Evolutionary conservation across 2,113 vertebrate species (phyloP), one percentile per base, ranked within the genome.

Genomic region (Scortum barcoo): DNA sequence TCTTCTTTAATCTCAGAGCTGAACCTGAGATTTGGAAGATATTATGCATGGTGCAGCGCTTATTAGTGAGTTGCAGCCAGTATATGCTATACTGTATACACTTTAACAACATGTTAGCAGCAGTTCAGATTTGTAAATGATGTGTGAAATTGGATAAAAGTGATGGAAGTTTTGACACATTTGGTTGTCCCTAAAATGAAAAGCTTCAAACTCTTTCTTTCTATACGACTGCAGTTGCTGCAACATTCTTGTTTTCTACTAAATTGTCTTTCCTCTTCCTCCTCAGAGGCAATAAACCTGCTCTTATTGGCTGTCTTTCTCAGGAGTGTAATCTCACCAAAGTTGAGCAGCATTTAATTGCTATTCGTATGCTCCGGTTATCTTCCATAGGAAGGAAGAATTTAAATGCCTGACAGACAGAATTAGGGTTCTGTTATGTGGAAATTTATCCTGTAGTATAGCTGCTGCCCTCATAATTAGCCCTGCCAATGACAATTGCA

Each of bases 321-420:
- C 88, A 76, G 75, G 86, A 89, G 81, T 78, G 85, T 90, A 92
- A 93, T 93, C 92, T 93, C 72, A 83, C 90, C 67, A 76, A 92
- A 91, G 84, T 91, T 93, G 85, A 92, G 89, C 88, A 84, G 89
- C 90, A 81, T 94, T 94, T 93, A 93, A 95, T 94, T 93, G 92
- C 92, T 87, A 81, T 92, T 89, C 42, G 83, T 82, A 82, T 83
- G 83, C 83, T 87, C 81, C 91, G 71, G 86, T 93, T 94, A 92
- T 93, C 89, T 89, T 87, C 90, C 83, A 90, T 83, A 90, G 88
- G 91, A 94, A 93, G 90, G 82, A 91, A 90, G 89, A 84, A 86
- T 91, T 93, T 76, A 91, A 94, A 93, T 89, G 89, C 86, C 86
- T 19, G 72, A 86, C 89, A 88, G 89, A 89, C 86, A 89, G 90